Evolutionary conservation across 2,797 vertebrate genomes (phyloP).

Genomic region (Onychomys arenicola): DNA sequence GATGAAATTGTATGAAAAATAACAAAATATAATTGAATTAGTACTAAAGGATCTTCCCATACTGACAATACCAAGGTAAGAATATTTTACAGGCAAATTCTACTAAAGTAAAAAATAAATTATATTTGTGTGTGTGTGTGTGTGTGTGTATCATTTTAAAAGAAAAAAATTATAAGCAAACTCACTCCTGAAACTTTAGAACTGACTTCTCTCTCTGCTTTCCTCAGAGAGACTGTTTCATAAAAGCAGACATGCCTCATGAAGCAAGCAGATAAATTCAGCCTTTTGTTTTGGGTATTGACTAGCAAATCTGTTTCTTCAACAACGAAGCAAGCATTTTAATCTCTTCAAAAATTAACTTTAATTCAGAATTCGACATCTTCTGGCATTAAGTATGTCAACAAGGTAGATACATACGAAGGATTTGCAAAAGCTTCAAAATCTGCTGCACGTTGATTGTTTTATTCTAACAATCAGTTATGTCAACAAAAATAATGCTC

Average conservation of each 20-base stretch:
- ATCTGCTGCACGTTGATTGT: not conserved
- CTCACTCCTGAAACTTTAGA: not conserved
- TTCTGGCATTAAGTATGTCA: not conserved
- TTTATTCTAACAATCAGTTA: not conserved
- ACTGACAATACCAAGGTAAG: not conserved
- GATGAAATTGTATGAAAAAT: not conserved
- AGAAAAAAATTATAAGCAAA: not conserved
- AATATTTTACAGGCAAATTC: not conserved
- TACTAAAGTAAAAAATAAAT: not conserved
- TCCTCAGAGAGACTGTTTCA: not conserved
- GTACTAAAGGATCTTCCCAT: not conserved
- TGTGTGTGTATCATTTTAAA: not conserved
- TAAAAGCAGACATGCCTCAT: not conserved
- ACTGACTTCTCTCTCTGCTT: not conserved
- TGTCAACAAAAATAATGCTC: not conserved
- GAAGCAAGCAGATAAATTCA: not conserved
- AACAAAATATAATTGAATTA: not conserved
- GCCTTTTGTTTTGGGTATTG: slow-evolving; percentile 6
- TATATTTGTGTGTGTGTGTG: not conserved
- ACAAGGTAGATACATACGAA: not conserved
- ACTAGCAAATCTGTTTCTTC: slow-evolving; percentile 13
- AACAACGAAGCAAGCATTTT: not conserved
- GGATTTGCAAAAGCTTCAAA: not conserved
- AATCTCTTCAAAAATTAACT: not conserved
- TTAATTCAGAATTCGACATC: not conserved